Conservation (phyloP, 2,113 vertebrate species). For the Dipodomys spectabilis region DNA sequence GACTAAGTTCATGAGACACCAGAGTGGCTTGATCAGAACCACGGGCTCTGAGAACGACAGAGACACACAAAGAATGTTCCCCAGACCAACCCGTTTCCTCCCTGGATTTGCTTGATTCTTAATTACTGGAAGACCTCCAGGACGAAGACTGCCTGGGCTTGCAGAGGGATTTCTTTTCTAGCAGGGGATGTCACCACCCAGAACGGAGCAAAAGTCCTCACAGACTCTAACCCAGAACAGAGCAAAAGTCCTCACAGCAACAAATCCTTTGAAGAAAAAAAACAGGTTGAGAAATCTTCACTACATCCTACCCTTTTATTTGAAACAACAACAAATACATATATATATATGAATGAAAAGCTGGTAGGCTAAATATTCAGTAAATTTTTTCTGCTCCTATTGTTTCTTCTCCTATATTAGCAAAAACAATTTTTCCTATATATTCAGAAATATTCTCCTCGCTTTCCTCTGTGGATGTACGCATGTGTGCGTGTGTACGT, state of each 20-base stretch:
- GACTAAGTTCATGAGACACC: not conserved
- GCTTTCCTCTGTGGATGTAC: too few relatives aligned
- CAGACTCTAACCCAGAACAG: not conserved
- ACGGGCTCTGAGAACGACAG: not conserved
- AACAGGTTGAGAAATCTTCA: not conserved
- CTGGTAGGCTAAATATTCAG: not conserved
- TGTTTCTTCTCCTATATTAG: not conserved
- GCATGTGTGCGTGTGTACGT: too few relatives aligned
- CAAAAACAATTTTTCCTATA: not conserved
- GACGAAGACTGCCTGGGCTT: conserved; percentile 53
- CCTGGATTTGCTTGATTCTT: conserved; percentile 47
- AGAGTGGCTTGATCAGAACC: conserved; percentile 4
- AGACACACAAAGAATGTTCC: conserved; percentile 4
- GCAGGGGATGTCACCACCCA: conserved; percentile 35
- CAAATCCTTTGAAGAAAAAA: conserved; percentile 40
- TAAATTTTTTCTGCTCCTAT: not conserved
- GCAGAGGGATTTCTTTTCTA: conserved; percentile 53
- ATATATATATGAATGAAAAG: too few relatives aligned
- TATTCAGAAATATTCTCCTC: too few relatives aligned
- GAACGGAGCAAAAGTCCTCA: not conserved
- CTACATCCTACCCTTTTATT: not conserved
- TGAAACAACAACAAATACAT: not conserved
- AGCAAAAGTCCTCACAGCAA: not conserved
- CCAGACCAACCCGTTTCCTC: conserved; percentile 54
- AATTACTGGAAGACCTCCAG: conserved; percentile 49